phyloP scores from a whole-genome alignment of 2,797 vertebrate species.

The Moxostoma hubbsi region DNA sequence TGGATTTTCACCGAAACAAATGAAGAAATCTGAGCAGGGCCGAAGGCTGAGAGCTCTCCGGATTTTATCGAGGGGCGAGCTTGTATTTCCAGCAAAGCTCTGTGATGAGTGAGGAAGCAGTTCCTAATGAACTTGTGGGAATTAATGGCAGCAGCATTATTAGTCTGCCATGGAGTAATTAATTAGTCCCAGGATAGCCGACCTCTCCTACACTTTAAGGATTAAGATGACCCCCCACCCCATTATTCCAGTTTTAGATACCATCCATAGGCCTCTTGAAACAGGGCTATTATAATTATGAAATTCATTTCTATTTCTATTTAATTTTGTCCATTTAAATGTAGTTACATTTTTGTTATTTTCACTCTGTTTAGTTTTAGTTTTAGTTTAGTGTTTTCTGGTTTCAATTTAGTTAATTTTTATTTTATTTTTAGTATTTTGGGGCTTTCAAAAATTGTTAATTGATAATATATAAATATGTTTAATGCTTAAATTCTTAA shows the following conservation, averaged over 20 bases:
- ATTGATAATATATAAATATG: too few species aligned
- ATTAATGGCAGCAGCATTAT: conserved; percentile 76
- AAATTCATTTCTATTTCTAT: too few species aligned
- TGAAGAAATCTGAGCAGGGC: conserved; percentile 3
- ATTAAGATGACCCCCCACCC: conserved; percentile 65
- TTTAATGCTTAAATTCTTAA: too few species aligned
- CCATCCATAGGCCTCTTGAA: conserved; percentile 42
- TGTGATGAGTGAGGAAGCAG: conserved; percentile 51
- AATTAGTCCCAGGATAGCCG: conserved; percentile 76
- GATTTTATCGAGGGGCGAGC: conserved; percentile 6
- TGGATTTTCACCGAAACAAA: conserved; percentile 48
- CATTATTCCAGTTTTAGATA: conserved; percentile 54
- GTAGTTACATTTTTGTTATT: too few species aligned
- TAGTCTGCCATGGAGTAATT: conserved; percentile 77
- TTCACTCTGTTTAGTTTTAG: too few species aligned
- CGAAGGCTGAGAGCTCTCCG: conserved; percentile 1
- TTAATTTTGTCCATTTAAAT: too few species aligned
- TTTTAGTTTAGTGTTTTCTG: too few species aligned
- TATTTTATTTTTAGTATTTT: too few species aligned
- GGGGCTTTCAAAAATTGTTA: too few species aligned
- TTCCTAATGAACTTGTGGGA: conserved; percentile 73
- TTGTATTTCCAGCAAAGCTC: conserved; percentile 32
- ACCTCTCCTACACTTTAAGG: conserved; percentile 66
- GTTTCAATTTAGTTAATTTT: too few species aligned
- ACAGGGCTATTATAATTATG: too few species aligned